Evolutionary conservation across 2,113 vertebrate species (phyloP), one percentile per base, ranked within the genome.

Genomic region (Vanacampus margaritifer): DNA sequence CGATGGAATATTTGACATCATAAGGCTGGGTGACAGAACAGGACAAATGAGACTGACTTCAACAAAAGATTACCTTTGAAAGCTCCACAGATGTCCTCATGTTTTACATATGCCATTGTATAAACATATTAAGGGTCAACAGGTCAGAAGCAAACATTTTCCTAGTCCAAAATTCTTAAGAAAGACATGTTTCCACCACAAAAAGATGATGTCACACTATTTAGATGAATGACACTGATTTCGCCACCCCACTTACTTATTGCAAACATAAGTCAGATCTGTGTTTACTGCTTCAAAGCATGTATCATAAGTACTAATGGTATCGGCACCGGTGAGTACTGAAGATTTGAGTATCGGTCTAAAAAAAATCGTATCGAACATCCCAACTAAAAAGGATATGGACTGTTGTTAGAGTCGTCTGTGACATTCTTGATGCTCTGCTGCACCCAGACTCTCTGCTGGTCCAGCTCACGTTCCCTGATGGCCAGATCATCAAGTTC

Each of bases 361-460:
- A n/a, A n/a, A n/a, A n/a, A n/a, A n/a, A n/a, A n/a, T n/a, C n/a
- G n/a, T n/a, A n/a, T n/a, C n/a, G n/a, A n/a, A n/a, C n/a, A n/a
- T n/a, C n/a, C n/a, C n/a, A n/a, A n/a, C n/a, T 54, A 48, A 51
- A 35, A 87, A 97, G 95, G 96, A 99, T 99, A 99, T 99, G 93
- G 93, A 84, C 94, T 98, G 87, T 99, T 99, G 82, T 95, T 93
- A 8, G 96, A 94, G 13, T 99, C 97, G 26, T 99, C 97, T 0
- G 96, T 98, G 67, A 99, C 96, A 0, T 99, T 99, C 81, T 93
- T 95, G 91, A 99, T 98, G 93, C 97, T 99, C 85, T 98, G 96
- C 72, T 98, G 96, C 73, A 96, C 97, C 97, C 97, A 98, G 86
- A 98, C 94, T 82, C 93, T 94, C 90, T 98, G 96, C 90, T 98